Base-by-base conservation (phyloP, 2,797 vertebrate species). In the Dendrocincla fuliginosa region DNA sequence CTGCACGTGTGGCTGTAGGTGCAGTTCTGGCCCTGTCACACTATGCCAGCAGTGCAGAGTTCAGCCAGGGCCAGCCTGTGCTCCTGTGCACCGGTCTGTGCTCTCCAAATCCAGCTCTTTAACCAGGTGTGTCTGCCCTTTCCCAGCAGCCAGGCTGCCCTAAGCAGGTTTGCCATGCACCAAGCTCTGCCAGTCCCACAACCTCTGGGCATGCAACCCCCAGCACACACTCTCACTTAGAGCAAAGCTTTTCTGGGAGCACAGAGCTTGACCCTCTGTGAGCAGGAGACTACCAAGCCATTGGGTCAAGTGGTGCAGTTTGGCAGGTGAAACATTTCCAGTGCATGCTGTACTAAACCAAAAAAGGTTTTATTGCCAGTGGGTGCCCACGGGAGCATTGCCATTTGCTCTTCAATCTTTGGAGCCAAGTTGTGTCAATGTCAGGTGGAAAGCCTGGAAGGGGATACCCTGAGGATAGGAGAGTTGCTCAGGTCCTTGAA, bases 141-240 rank as follows among this genome's bases (percentile, higher is more conserved):
- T 57, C 52, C 63, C 27, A 16, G 41, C 20, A 70, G 37, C 71
- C 1, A 1, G 35, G 37, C 56, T 84, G 52, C 27, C 59, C 42
- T n/a, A 13, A 1, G 2, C 8, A 9, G 12, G 35, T 46, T 7
- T 67, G 42, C 27, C 1, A 0, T 28, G 24, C 5, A 13, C 14
- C 6, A 1, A 50, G 11, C 53, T 75, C 52, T 88, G 49, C 77
- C 39, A 16, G 44, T 14, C 46, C 82, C 41, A 5, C 28, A 49
- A 4, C 4, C 19, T 19, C 25, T 0, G 0, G 9, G 11, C 8
- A 11, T 3, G 16, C 10, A 42, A 44, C 17, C 5, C 23, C 7
- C 46, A 87, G 75, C 49, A 24, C 22, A 18, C 27, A 22, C 6
- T 19, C 1, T 3, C 19, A 25, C 24, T 37, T 6, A 1, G 0